Conservation (phyloP, 2,888 invertebrate species). For the Parasteatoda lunata region DNA sequence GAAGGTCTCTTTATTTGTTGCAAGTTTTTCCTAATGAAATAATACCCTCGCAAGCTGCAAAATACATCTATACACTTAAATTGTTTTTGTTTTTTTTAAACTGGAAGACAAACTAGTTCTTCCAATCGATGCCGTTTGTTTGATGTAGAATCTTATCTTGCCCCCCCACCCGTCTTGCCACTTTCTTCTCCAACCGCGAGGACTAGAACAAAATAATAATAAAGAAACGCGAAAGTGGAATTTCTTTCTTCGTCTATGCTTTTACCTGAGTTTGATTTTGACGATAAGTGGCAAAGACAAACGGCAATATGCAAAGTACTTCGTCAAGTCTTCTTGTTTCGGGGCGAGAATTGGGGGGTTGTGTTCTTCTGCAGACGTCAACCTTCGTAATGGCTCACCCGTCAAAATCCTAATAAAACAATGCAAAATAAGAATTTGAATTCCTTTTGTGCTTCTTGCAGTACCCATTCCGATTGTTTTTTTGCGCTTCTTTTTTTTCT, state of each 20-base stretch:
- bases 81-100: no score
- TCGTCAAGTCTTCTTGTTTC: constrained; percentile 42
- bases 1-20: no score
- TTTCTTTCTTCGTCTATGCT: constrained; percentile 29
- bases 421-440: constrained; percentile 22
- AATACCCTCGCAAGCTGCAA: no score
- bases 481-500: constrained; percentile 5
- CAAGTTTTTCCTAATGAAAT: no score
- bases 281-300: constrained; percentile 65
- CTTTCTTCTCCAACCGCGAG: neutral
- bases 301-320: constrained; percentile 68
- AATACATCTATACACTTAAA: no score
- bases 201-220: neutral
- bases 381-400: constrained; percentile 57
- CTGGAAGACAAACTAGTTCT: no score
- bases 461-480: no score
- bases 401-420: constrained; percentile 66
- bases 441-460: neutral
- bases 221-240: neutral
- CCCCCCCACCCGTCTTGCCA: neutral
- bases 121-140: no score
- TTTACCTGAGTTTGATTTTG: constrained; percentile 48
- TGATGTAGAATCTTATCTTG: neutral
- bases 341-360: constrained; percentile 32
- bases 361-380: constrained; percentile 47